Evolutionary conservation across 2,888 invertebrate species (phyloP).

Genomic region (Plagodis dolabraria): DNA sequence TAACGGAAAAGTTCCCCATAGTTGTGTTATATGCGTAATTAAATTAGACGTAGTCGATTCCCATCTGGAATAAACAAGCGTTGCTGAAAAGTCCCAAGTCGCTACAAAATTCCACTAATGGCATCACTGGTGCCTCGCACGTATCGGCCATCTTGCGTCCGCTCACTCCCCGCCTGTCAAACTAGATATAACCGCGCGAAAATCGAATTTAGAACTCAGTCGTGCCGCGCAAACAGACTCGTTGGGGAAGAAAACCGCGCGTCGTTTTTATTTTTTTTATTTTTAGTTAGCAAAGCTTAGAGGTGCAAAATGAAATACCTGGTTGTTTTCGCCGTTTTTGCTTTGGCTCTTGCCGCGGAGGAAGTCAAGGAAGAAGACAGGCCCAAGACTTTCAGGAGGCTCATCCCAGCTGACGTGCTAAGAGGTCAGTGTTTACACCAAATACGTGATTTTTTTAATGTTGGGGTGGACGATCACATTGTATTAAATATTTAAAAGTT

Average conservation of each 20-base stretch:
- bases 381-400: conserved; percentile 90
- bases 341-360: conserved; percentile 83
- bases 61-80: too few relatives aligned
- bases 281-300: conserved; percentile 53
- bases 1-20: too few relatives aligned
- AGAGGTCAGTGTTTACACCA: conserved; percentile 87
- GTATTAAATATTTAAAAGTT: too few relatives aligned
- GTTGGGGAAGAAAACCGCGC: conserved; percentile 43
- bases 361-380: conserved; percentile 84
- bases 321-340: conserved; percentile 78
- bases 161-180: conserved; percentile 67
- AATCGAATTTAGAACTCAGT: conserved; percentile 60
- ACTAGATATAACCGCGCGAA: conserved; percentile 70
- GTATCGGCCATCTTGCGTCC: conserved; percentile 51
- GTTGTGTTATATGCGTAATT: too few relatives aligned
- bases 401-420: conserved; percentile 95
- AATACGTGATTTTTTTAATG: too few relatives aligned
- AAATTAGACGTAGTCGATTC: too few relatives aligned
- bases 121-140: conserved; percentile 13
- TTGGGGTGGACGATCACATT: too few relatives aligned
- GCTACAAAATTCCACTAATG: neutral
- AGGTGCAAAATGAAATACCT: conserved; percentile 83
- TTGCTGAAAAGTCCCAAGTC: neutral
- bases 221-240: conserved; percentile 58
- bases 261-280: conserved; percentile 52